These are phyloP conservation scores for Platycheirus rosarum DNA, from an alignment of 2,888 invertebrate genomes.

Conservation along the genomic window DNA sequence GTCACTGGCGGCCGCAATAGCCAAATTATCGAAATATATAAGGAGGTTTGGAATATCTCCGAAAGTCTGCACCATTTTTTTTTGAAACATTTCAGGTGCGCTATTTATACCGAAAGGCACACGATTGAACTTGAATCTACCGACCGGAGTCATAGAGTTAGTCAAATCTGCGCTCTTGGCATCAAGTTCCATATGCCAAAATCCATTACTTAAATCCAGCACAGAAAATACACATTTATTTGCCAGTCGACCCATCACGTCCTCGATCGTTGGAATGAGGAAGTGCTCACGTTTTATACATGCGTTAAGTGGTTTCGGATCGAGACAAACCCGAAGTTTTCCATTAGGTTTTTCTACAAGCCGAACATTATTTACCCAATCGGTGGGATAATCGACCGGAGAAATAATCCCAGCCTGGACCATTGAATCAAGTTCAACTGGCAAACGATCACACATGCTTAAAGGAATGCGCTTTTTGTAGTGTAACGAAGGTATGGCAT, in stretches of 20 bases:
- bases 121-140: constrained; percentile 39
- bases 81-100: constrained; percentile 31
- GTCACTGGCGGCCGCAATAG: not conserved
- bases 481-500: constrained; percentile 64
- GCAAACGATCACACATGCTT: constrained; percentile 50
- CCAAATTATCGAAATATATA: constrained; percentile 34
- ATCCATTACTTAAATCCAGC: too few species aligned
- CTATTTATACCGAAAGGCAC: constrained; percentile 54
- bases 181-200: too few species aligned
- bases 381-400: too few species aligned
- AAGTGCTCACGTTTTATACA: not conserved
- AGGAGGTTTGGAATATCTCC: constrained; percentile 39
- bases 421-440: constrained; percentile 59
- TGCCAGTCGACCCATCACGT: too few species aligned
- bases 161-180: too few species aligned
- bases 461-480: constrained; percentile 71
- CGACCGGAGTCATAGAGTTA: constrained; percentile 52
- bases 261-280: not conserved
- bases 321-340: not conserved
- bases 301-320: not conserved
- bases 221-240: too few species aligned
- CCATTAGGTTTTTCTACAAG: not conserved
- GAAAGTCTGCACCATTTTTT: constrained; percentile 43
- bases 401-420: constrained; percentile 60
- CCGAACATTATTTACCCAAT: constrained; percentile 75